Percentiles rank a stretch among this genome's conserved stretches.
These are phyloP conservation scores for Elephantulus edwardii DNA, from an alignment of 2,113 vertebrate genomes.

Conservation along the genomic window DNA sequence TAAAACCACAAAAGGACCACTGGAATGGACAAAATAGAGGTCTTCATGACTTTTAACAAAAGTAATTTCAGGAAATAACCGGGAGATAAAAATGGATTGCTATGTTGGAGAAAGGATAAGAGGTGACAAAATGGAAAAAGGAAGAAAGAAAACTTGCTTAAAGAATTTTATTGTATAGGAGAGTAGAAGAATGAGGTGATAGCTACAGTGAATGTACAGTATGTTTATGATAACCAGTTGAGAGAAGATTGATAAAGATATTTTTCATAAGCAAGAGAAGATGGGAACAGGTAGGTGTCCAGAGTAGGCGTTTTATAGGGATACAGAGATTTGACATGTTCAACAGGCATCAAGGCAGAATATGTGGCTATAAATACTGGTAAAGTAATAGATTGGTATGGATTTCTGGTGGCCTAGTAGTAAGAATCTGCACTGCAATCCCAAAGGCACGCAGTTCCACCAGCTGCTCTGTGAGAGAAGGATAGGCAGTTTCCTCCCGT, in stretches of 20 bases:
- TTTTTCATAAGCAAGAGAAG: neutral
- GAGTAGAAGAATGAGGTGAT: neutral
- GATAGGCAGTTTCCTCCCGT: too few relatives aligned
- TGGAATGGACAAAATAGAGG: neutral
- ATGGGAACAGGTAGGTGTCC: neutral
- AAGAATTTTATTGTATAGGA: neutral
- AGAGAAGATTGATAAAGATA: neutral
- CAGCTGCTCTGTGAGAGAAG: too few relatives aligned
- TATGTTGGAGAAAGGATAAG: neutral
- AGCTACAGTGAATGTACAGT: neutral
- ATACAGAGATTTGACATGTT: conserved; percentile 17
- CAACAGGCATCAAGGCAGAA: neutral
- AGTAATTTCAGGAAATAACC: neutral
- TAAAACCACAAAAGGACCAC: neutral
- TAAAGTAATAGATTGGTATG: neutral
- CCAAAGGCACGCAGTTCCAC: too few relatives aligned
- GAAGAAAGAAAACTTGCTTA: neutral
- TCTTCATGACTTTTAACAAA: conserved; percentile 15
- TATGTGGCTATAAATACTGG: neutral
- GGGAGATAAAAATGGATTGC: neutral
- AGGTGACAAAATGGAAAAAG: neutral
- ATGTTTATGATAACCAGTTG: neutral
- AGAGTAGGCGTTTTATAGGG: neutral
- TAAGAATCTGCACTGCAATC: too few relatives aligned
- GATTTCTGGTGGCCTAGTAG: too few relatives aligned